Conservation (phyloP, 2,888 invertebrate genomes). For the Paralinhomoeus sp. region DNA sequence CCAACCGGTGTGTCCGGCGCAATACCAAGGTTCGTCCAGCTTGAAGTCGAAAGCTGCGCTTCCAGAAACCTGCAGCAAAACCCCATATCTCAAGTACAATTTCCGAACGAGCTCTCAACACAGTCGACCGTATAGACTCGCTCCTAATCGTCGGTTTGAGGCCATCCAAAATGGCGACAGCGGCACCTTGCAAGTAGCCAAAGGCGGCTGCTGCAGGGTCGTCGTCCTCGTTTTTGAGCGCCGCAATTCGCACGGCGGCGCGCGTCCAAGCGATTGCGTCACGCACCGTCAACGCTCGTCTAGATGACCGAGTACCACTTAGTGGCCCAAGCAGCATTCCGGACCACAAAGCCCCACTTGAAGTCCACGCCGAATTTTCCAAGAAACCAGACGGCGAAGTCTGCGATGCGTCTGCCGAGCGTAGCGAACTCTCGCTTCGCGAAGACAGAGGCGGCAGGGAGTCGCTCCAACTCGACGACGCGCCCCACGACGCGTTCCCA, state of each 20-base stretch:
- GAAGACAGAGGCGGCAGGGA: too few species aligned
- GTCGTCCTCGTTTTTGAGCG: constrained; percentile 32
- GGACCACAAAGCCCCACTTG: not conserved
- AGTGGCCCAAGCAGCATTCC: not conserved
- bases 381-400: constrained; percentile 35
- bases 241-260: too few species aligned
- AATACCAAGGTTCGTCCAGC: too few species aligned
- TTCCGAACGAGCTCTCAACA: too few species aligned
- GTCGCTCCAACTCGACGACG: too few species aligned
- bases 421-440: constrained; percentile 5
- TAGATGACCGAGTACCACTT: constrained; percentile 8
- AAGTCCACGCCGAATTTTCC: not conserved
- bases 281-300: constrained; percentile 62
- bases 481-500: not conserved
- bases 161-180: constrained; percentile 68
- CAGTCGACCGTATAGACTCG: too few species aligned
- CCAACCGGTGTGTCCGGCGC: too few species aligned
- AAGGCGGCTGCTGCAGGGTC: constrained; percentile 21
- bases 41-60: too few species aligned
- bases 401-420: constrained; percentile 47
- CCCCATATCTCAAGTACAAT: too few species aligned
- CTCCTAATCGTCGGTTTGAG: too few species aligned
- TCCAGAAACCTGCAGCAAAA: too few species aligned
- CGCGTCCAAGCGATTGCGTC: constrained; percentile 75
- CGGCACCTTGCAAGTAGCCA: constrained; percentile 67